Base-by-base conservation (phyloP, 2,113 vertebrate species). In the Mesembrinibis cayennensis region DNA sequence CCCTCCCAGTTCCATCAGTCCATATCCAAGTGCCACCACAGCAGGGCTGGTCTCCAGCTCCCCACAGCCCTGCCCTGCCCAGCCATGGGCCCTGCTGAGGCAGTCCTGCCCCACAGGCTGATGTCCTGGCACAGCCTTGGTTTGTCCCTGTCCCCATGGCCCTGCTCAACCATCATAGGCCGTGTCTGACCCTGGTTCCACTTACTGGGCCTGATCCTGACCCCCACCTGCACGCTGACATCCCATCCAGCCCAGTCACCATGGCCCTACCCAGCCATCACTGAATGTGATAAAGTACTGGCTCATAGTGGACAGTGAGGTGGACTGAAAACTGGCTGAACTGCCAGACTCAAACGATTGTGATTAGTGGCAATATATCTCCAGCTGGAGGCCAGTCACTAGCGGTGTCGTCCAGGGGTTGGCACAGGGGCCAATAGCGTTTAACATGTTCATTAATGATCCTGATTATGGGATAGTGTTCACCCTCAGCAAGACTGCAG, bases 1-100 rank as follows among this genome's bases (percentile, higher is more conserved):
- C 3, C 0, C 1, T 36, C 14, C 1, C 0, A 0, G 4, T 49
- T 59, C 38, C 45, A 8, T 29, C 29, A 26, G n/a, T n/a, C 56
- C 20, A 6, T 42, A 6, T 4, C 7, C 7, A 29, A 26, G 22
- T 22, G 9, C 13, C 4, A 2, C 20, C 1, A 1, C 40, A 47
- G 18, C 20, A 58, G 29, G 34, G 11, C 27, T 61, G 30, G 16
- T 36, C 19, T 71, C 26, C 30, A 71, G 8, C 34, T 50, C 20
- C 14, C 23, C 17, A 25, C 36, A 40, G 45, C 40, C 10, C 45
- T 38, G 38, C 5, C 15, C 14, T 44, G n/a, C 16, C 10, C 8
- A 53, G 11, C 9, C 27, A 42, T 10, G 2, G 15, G 25, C 11
- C 21, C 16, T 22, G 10, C 4, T 72, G 53, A 72, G 3, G 29